Base-by-base conservation (phyloP, 2,113 vertebrate genomes). In the Sylvilagus bachmani region DNA sequence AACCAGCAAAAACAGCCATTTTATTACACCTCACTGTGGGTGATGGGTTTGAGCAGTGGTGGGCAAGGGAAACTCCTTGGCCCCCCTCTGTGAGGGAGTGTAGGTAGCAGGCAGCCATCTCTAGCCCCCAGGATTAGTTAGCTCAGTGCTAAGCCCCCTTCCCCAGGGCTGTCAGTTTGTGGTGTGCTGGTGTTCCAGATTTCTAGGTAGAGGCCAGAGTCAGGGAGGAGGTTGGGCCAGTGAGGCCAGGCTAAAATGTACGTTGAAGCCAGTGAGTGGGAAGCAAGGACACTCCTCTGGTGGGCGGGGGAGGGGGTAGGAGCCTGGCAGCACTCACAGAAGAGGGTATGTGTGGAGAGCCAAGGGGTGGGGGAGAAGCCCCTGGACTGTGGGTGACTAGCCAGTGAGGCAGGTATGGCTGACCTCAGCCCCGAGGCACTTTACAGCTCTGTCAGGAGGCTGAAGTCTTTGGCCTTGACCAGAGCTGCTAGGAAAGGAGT, bases 51-150 rank as follows among this genome's bases (percentile, higher is more conserved):
- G 38, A 49, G 16, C 38, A 64, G 55, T 22, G 31, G 22, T 36
- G 58, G 62, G 10, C 44, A 44, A 44, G 44, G 44, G 44, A 7
- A 44, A 44, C 44, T 44, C 44, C 44, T 44, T 44, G 44, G 44
- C 44, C 44, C 44, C 44, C 6, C 6, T 6, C 44, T 44, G 44
- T 44, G 44, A 44, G 44, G 44, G 44, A 44, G 44, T 44, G 44
- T 44, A 7, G 33, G 49, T 14, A 22, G 27, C 3, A 0, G 0
- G 13, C 14, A 51, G 27, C 14, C 44, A 14, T 49, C 62, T 77
- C 10, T 7, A 14, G 2, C 17, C 27, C 27, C 14, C 2, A 22
- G 33, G 1, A 0, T 1, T 25, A n/a, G 11, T 61, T 5, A 2
- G 58, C 33, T 53, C 55, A 0, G 16, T 6, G 33, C 1, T 1